Evolutionary conservation across 2,888 invertebrate genomes (phyloP).

Genomic region (Ichneumoninae sp.): DNA sequence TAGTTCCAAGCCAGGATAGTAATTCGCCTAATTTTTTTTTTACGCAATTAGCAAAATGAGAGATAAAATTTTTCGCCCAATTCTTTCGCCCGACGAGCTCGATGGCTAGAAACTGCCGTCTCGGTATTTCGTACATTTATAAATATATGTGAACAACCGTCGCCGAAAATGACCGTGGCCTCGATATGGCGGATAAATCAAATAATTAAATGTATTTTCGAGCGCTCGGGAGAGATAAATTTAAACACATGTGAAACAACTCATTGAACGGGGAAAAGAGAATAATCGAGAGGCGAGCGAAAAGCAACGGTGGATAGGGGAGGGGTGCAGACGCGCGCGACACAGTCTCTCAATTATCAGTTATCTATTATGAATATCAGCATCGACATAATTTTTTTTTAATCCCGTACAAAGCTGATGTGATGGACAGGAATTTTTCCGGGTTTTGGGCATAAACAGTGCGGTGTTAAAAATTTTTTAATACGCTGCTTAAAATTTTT

Average conservation of each 20-base stretch:
- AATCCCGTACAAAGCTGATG: neutral
- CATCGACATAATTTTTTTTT: neutral
- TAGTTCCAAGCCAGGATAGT: neutral
- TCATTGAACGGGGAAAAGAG: slow-evolving; percentile 13
- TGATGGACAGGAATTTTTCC: neutral
- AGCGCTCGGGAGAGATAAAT: slow-evolving; percentile 15
- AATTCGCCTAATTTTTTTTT: neutral
- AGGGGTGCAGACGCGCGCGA: neutral
- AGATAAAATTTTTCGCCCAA: neutral
- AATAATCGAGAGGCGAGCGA: slow-evolving; percentile 11
- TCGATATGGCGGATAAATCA: slow-evolving; percentile 25
- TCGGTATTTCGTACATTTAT: slow-evolving; percentile 6
- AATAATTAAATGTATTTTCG: slow-evolving; percentile 38
- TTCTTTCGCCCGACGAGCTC: neutral
- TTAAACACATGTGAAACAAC: slow-evolving; percentile 15
- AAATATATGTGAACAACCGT: neutral
- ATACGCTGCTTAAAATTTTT: slow-evolving; percentile 52
- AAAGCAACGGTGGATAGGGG: neutral
- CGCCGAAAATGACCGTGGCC: neutral
- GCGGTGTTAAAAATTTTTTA: slow-evolving; percentile 37
- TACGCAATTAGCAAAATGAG: neutral
- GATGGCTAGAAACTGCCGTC: neutral
- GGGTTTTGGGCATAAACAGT: neutral
- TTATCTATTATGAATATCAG: neutral
- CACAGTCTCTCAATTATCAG: slow-evolving; percentile 1